Conservation (phyloP, 2,797 vertebrate species). For the Taeniopygia guttata region DNA sequence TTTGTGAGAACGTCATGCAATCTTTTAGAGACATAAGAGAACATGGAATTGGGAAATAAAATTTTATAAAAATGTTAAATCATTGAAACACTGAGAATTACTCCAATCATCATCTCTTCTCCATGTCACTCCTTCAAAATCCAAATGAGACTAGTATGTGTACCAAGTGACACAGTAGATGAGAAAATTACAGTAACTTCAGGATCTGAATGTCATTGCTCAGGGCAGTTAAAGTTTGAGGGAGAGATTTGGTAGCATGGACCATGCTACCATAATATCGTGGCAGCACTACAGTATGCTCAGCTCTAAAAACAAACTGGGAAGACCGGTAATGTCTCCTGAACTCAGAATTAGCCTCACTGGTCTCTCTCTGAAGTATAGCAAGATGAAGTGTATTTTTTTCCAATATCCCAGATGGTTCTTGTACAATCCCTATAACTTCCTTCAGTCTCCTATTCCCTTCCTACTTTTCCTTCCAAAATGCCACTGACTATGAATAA, state of each 20-base stretch:
- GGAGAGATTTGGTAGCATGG: background rate
- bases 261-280: background rate
- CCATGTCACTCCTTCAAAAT: background rate
- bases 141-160: background rate
- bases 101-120: accelerated
- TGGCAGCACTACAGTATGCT: background rate
- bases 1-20: background rate
- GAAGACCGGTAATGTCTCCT: background rate
- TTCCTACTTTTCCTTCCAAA: constrained; percentile 39
- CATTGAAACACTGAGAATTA: background rate
- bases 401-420: constrained; percentile 41
- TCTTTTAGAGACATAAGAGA: background rate
- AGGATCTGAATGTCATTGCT: background rate
- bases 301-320: background rate
- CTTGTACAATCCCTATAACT: constrained; percentile 22
- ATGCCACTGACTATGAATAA: constrained; percentile 68
- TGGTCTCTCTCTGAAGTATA: background rate
- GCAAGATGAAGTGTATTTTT: background rate
- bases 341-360: background rate
- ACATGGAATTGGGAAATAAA: background rate
- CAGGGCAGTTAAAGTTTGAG: background rate
- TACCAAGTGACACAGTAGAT: background rate
- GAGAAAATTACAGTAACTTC: background rate
- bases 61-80: background rate
- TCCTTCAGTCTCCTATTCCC: constrained; percentile 35